phyloP scores from a whole-genome alignment of 1,140 invertebrate genomes.

The Helicorthomorpha holstii region DNA sequence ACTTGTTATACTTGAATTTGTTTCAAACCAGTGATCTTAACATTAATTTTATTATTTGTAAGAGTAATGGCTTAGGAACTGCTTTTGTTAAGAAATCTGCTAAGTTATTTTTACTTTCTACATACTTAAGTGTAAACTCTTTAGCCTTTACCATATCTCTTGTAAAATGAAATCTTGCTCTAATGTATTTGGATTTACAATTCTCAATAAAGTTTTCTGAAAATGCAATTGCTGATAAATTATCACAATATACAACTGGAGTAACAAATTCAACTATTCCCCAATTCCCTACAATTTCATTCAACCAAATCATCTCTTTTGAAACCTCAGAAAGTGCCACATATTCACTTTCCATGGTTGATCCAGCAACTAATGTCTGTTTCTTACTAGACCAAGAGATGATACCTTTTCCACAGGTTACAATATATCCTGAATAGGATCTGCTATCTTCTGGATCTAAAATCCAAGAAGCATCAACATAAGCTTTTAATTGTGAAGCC shows the following conservation, averaged over 20 bases:
- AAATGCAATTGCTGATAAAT: neutral
- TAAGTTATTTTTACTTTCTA: neutral
- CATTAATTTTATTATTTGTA: neutral
- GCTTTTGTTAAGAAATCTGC: neutral
- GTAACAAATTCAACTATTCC: neutral
- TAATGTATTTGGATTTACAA: neutral
- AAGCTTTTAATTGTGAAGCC: neutral
- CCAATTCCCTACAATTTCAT: neutral
- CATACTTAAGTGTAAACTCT: neutral
- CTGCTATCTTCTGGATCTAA: constrained; percentile 1
- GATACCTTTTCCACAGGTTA: neutral
- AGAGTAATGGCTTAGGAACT: neutral
- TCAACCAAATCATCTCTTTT: neutral
- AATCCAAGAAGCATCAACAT: neutral
- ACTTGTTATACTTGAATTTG: neutral
- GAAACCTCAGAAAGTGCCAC: neutral
- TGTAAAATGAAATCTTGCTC: neutral
- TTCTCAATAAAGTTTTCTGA: neutral
- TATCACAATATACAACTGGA: neutral
- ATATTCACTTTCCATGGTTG: neutral
- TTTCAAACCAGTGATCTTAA: neutral
- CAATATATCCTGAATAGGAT: neutral
- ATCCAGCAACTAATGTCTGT: neutral
- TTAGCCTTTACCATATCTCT: neutral
- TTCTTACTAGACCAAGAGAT: constrained; percentile 2